phyloP scores from a whole-genome alignment of 2,797 vertebrate species.

The Siniperca obscura region DNA sequence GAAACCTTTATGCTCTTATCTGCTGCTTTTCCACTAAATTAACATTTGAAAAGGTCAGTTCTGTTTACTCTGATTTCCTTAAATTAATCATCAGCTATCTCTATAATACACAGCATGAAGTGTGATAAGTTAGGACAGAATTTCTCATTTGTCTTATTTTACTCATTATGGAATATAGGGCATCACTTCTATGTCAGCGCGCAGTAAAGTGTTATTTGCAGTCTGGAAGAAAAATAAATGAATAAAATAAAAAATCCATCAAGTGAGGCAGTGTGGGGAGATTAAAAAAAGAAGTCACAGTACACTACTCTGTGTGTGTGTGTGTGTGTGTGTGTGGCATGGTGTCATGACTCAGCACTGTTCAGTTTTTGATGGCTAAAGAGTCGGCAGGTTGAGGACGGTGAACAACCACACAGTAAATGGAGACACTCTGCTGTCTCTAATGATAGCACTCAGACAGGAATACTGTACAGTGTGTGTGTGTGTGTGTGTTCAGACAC shows the following conservation, averaged over 20 bases:
- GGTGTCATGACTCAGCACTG: constrained; percentile 11
- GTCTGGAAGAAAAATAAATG: not conserved
- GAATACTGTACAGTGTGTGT: not conserved
- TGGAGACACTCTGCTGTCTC: constrained; percentile 16
- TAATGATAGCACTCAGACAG: constrained; percentile 39
- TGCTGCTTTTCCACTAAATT: constrained; percentile 1
- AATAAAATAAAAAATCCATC: not conserved
- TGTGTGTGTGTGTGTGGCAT: not conserved
- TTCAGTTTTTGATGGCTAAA: not conserved
- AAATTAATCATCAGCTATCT: constrained; percentile 12
- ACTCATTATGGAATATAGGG: not conserved
- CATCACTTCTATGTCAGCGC: not conserved
- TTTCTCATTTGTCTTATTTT: not conserved
- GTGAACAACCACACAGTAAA: constrained; percentile 21
- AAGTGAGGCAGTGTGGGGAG: not conserved
- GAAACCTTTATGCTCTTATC: constrained; percentile 24
- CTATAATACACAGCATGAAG: not conserved
- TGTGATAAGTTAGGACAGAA: not conserved
- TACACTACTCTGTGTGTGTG: not conserved
- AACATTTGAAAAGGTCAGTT: constrained; percentile 45
- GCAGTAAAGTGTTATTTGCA: not conserved
- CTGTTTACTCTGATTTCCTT: constrained; percentile 32
- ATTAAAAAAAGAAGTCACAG: not conserved
- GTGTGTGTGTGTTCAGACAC: constrained; percentile 1
- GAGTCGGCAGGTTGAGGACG: not conserved